phyloP scores from a whole-genome alignment of 2,888 invertebrate species.

The Ophonus ardosiacus region DNA sequence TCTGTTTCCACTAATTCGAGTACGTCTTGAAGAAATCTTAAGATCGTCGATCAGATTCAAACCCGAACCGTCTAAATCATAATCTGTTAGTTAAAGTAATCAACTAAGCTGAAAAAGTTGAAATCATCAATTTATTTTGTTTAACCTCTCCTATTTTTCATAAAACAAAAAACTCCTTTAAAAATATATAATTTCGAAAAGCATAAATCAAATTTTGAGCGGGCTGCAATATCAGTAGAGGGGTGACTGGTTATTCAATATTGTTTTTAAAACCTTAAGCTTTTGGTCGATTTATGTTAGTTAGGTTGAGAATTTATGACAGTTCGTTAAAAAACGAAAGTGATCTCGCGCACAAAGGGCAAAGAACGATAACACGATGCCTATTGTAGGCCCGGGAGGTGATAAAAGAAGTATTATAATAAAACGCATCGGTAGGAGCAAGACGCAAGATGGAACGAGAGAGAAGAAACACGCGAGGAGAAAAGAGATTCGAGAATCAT shows the following conservation, averaged over 20 bases:
- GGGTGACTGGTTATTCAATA: slow-evolving; percentile 36
- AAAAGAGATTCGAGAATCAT: slow-evolving; percentile 49
- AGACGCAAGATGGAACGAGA: not conserved
- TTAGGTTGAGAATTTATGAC: slow-evolving; percentile 59
- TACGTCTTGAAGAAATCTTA: too few species aligned
- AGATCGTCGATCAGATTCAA: too few species aligned
- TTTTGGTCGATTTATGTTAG: slow-evolving; percentile 56
- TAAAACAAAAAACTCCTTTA: not conserved
- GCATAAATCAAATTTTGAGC: slow-evolving; percentile 4
- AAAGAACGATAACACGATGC: slow-evolving; percentile 47
- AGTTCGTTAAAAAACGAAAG: slow-evolving; percentile 60
- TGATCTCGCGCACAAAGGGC: slow-evolving; percentile 52
- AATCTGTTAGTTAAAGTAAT: too few species aligned
- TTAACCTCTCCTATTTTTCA: not conserved
- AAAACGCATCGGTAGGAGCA: slow-evolving; percentile 19
- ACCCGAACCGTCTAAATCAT: too few species aligned
- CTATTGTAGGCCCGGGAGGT: slow-evolving; percentile 48
- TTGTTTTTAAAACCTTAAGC: slow-evolving; percentile 58
- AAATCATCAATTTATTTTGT: too few species aligned
- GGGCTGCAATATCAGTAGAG: not conserved
- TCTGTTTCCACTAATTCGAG: too few species aligned
- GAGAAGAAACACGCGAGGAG: not conserved
- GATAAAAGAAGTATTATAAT: slow-evolving; percentile 61
- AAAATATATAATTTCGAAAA: not conserved
- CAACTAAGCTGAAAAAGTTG: too few species aligned